Percentiles rank a stretch among this genome's conserved stretches.
Evolutionary conservation across 1,140 invertebrate species (phyloP).

Genomic region (Calosoma granatense): DNA sequence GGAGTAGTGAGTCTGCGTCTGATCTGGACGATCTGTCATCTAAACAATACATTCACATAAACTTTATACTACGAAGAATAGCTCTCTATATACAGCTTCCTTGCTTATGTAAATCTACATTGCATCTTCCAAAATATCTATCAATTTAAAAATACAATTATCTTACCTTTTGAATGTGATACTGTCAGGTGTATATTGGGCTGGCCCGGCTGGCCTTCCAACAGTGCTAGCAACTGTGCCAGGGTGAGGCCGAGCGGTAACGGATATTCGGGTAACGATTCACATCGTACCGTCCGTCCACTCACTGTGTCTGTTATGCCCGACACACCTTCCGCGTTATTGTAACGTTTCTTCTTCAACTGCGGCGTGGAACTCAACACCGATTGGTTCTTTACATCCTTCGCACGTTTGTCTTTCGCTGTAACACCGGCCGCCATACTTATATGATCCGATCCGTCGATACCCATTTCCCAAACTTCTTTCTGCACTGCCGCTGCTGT

Average conservation of each 20-base stretch:
- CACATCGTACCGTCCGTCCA: conserved; percentile 27
- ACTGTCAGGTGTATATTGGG: background rate
- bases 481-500: conserved; percentile 26
- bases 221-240: conserved; percentile 29
- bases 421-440: conserved; percentile 71
- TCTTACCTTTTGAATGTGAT: conserved; percentile 2
- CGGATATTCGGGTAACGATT: conserved; percentile 25
- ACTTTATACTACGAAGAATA: background rate
- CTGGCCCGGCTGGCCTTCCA: conserved; percentile 19
- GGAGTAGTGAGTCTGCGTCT: conserved; percentile 23
- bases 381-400: conserved; percentile 55
- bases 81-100: background rate
- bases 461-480: conserved; percentile 33
- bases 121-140: too few species aligned
- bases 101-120: background rate
- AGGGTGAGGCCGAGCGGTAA: conserved; percentile 28
- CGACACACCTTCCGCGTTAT: conserved; percentile 14
- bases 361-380: conserved; percentile 22
- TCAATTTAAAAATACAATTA: background rate
- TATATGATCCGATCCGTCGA: conserved; percentile 47
- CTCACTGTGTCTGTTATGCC: conserved; percentile 21
- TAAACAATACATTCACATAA: background rate
- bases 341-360: conserved; percentile 31
- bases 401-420: conserved; percentile 72
- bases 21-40: conserved; percentile 7